A percentile compares a stretch with the other conserved stretches of the same genome.
phyloP scores from a whole-genome alignment of 2,888 invertebrate species.

The Trachelus iudaicus region DNA sequence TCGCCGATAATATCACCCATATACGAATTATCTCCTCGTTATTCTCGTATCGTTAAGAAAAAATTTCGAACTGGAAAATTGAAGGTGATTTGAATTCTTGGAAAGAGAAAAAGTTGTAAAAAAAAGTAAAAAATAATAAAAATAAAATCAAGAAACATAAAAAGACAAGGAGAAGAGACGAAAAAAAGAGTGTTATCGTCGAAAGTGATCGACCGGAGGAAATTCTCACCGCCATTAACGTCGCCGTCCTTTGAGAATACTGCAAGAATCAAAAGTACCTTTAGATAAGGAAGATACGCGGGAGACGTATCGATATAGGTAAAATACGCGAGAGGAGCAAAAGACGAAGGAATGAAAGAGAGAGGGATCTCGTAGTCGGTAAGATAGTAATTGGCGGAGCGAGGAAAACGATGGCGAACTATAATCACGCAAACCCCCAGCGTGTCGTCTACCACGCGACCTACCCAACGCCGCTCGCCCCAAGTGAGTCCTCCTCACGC shows the following conservation, averaged over 20 bases:
- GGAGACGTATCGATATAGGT: background rate
- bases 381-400: background rate
- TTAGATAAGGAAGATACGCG: background rate
- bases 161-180: no score
- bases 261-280: background rate
- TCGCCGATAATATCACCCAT: background rate
- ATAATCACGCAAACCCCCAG: slow-evolving; percentile 63
- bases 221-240: background rate
- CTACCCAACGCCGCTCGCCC: slow-evolving; percentile 64
- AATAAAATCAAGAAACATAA: no score
- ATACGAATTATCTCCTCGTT: background rate
- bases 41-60: background rate
- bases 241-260: background rate
- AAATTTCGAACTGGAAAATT: background rate
- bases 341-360: background rate
- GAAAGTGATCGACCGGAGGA: background rate
- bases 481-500: slow-evolving; percentile 60
- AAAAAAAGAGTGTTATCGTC: no score
- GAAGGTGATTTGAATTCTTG: background rate
- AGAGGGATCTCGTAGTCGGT: slow-evolving; percentile 2
- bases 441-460: slow-evolving; percentile 65
- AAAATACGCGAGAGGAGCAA: background rate
- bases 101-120: background rate
- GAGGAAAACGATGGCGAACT: slow-evolving; percentile 55
- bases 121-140: no score